Base-by-base conservation (phyloP, 2,888 invertebrate species). In the Ceratothoa steindachneri region DNA sequence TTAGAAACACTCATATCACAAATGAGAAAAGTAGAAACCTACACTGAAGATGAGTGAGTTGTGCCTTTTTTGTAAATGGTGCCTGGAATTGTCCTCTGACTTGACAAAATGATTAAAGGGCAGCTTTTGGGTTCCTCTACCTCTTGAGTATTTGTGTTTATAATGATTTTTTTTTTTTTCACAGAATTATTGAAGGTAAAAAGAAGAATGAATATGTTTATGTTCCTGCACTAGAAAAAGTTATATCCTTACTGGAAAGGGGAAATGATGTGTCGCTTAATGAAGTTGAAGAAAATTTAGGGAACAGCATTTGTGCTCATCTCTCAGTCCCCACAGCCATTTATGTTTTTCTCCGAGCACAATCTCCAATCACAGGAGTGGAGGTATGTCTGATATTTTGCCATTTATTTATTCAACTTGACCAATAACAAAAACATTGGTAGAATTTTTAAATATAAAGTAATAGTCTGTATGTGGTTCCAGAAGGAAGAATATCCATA, bases 301-400 rank as follows among this genome's bases (percentile, higher is more conserved):
- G 91, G 2, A 88, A 88, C 82, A 86, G 86, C 74, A 86, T 90
- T 3, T 84, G 87, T 55, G 91, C 91, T 0, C 82, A 89, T n/a
- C 86, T 87, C 79, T 90, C 91, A 0, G 90, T 91, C 7, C 90
- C 91, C 1, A 89, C 90, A 27, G 90, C 91, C 22, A 87, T 91
- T 80, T 91, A 87, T 83, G 88, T 89, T 81, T 91, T 90, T 82
- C 83, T 91, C 30, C 85, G 85, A 80, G 87, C 88, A 3, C 85
- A 85, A 74, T 84, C 84, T 55, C 85, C 86, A 60, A 87, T 88
- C 74, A 83, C 84, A 2, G 85, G 83, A 31, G 86, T 87, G 65
- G 82, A 86, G 82, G 87, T 87, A 83, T 82, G 79, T n/a, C n/a
- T n/a, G n/a, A n/a, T n/a, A n/a, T n/a, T n/a, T 53, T 15, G 1